Conservation (phyloP, 1,140 invertebrate species). For the Drosophila paulistorum region DNA sequence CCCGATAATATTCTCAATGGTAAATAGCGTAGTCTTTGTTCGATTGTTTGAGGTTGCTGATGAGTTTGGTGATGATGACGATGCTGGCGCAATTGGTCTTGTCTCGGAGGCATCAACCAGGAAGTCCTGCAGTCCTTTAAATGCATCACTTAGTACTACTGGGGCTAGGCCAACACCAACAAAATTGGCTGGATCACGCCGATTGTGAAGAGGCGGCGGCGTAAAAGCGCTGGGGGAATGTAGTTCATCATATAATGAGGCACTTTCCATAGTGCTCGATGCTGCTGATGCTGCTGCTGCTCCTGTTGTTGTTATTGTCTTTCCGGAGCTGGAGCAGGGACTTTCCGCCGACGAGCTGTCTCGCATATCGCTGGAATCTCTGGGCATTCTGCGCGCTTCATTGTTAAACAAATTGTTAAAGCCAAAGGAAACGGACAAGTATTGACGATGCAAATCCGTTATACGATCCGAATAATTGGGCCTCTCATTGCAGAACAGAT, state of each 20-base stretch:
- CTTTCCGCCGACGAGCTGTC: constrained; percentile 46
- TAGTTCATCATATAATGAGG: constrained; percentile 45
- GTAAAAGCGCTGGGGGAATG: constrained; percentile 71
- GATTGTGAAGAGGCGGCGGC: constrained; percentile 23
- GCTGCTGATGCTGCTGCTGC: neutral
- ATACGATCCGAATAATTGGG: constrained; percentile 79
- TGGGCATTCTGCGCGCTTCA: constrained; percentile 20
- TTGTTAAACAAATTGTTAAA: constrained; percentile 76
- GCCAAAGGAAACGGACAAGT: constrained; percentile 74
- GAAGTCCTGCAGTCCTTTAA: constrained; percentile 51
- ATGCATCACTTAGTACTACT: constrained; percentile 12
- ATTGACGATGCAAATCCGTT: constrained; percentile 78
- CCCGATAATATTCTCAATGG: constrained; percentile 72
- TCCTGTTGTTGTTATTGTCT: constrained; percentile 13
- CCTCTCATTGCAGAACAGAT: constrained; percentile 66
- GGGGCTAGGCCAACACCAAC: neutral
- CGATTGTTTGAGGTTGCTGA: constrained; percentile 27
- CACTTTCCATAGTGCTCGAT: constrained; percentile 24
- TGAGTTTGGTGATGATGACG: constrained; percentile 18
- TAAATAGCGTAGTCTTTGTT: constrained; percentile 66
- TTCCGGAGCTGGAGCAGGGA: constrained; percentile 55
- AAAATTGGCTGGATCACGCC: constrained; percentile 21
- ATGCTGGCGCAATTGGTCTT: neutral
- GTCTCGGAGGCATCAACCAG: constrained; percentile 19
- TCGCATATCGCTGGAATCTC: constrained; percentile 3